Evolutionary conservation across 2,797 vertebrate genomes (phyloP).

Genomic region (Sebastes variabilis): DNA sequence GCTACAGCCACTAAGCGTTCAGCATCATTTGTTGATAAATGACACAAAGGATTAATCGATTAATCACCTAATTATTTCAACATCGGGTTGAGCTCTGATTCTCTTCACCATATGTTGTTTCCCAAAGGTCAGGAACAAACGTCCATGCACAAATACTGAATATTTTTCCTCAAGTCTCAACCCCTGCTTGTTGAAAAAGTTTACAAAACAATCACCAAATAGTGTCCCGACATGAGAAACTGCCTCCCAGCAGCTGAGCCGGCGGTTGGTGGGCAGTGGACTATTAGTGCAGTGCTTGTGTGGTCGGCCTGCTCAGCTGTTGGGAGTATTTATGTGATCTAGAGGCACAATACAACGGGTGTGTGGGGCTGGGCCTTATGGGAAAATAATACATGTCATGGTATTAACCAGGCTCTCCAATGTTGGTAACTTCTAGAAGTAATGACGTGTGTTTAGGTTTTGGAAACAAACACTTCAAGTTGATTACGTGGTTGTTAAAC

Average conservation of each 20-base stretch:
- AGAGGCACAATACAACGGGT: constrained; percentile 40
- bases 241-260: constrained; percentile 36
- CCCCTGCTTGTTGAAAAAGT: constrained; percentile 19
- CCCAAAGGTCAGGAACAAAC: background rate
- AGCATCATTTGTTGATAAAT: background rate
- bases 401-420: background rate
- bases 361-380: constrained; percentile 9
- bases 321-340: constrained; percentile 16
- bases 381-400: background rate
- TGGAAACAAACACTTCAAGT: background rate
- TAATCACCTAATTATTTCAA: background rate
- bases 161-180: constrained; percentile 1
- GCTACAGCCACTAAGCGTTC: background rate
- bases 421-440: background rate
- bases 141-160: background rate
- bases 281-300: constrained; percentile 22
- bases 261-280: constrained; percentile 23
- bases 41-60: background rate
- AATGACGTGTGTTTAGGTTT: background rate
- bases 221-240: background rate
- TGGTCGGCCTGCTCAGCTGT: constrained; percentile 27
- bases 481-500: background rate
- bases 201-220: constrained; percentile 35
- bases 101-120: background rate
- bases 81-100: background rate